Evolutionary conservation across 2,797 vertebrate genomes (phyloP).

Genomic region (Cynodonichthys magdalenae): DNA sequence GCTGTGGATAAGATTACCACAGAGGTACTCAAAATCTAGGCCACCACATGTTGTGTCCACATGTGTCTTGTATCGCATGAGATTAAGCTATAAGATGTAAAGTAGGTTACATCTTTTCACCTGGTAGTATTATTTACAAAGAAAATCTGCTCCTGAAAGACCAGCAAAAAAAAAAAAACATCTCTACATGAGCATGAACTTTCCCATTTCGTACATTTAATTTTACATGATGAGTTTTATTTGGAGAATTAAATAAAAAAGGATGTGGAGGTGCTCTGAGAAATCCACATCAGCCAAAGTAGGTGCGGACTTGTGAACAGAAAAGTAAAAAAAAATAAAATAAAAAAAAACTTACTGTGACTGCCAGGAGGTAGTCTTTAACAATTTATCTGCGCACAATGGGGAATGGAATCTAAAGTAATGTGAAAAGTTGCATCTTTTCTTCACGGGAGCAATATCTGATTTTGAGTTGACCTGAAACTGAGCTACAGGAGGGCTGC

Average conservation of each 20-base stretch:
- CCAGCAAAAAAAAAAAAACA: background rate
- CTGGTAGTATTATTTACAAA: slow-evolving; percentile 27
- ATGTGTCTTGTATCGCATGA: slow-evolving; percentile 26
- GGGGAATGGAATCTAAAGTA: slow-evolving; percentile 1
- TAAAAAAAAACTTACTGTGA: background rate
- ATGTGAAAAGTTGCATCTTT: background rate
- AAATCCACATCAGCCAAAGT: background rate
- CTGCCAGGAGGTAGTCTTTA: slow-evolving; percentile 16
- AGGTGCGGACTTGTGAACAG: background rate
- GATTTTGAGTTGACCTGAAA: slow-evolving; percentile 22
- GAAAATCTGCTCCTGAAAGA: slow-evolving; percentile 8
- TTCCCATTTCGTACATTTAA: background rate
- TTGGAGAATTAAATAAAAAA: background rate
- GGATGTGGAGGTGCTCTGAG: background rate
- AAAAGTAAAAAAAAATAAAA: background rate
- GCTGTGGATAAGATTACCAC: slow-evolving; percentile 67
- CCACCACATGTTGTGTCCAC: slow-evolving; percentile 52
- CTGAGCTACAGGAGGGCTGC: background rate
- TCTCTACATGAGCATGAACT: background rate
- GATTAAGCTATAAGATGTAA: slow-evolving; percentile 34
- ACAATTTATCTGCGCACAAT: background rate
- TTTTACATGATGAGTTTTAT: too few species aligned
- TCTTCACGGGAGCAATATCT: slow-evolving; percentile 5
- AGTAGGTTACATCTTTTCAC: slow-evolving; percentile 46
- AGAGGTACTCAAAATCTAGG: slow-evolving; percentile 68